These are phyloP conservation scores for Panulirus ornatus DNA, from an alignment of 1,140 invertebrate species.

Conservation along the genomic window DNA sequence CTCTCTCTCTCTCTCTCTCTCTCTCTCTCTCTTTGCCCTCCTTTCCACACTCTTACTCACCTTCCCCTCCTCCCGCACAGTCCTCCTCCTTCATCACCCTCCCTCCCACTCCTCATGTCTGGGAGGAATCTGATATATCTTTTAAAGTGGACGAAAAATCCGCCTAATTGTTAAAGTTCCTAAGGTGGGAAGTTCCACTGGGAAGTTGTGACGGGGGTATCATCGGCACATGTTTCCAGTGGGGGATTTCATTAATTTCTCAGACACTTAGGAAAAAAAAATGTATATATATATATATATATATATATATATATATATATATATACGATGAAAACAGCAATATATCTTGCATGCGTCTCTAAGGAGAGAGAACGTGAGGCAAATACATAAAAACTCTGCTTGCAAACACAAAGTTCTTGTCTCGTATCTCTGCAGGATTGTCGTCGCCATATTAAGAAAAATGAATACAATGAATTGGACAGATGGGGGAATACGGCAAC, in stretches of 20 bases:
- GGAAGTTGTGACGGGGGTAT: not conserved
- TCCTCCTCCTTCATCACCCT: not conserved
- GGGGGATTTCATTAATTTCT: too few relatives aligned
- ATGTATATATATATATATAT: not conserved
- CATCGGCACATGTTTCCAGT: conserved; percentile 9
- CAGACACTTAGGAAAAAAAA: too few relatives aligned
- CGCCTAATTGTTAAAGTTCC: not conserved
- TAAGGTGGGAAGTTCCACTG: not conserved
- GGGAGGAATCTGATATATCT: conserved; percentile 2
- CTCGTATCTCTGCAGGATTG: not conserved
- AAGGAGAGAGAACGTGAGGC: too few relatives aligned
- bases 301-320: conserved; percentile 15
- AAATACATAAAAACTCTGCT: not conserved
- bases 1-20: not conserved
- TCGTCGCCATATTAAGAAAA: not conserved
- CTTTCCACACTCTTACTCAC: not conserved
- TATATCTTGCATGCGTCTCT: too few relatives aligned
- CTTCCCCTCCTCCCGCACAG: not conserved
- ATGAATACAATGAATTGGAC: not conserved
- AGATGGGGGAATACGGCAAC: not conserved
- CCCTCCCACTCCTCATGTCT: not conserved
- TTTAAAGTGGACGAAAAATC: not conserved
- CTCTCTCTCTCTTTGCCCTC: not conserved
- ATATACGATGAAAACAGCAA: too few relatives aligned
- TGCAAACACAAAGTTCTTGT: not conserved